A percentile compares a stretch with the other conserved stretches of the same genome.
phyloP scores from a whole-genome alignment of 1,140 invertebrate genomes.

The Papilio aristodemus region DNA sequence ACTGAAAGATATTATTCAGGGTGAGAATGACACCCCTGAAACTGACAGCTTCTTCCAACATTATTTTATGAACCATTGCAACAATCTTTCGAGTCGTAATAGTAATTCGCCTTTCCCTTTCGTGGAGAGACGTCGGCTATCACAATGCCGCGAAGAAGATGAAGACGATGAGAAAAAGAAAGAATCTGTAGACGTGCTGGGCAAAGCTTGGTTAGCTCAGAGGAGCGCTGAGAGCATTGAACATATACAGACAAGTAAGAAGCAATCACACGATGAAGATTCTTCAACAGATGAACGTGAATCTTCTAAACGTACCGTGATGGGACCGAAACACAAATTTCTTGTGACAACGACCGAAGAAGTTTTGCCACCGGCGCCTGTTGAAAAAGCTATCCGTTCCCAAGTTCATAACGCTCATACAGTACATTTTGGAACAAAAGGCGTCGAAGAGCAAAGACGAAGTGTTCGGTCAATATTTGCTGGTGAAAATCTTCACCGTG shows the following conservation, averaged over 20 bases:
- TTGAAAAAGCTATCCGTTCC: slow-evolving; percentile 78
- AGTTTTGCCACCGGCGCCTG: slow-evolving; percentile 46
- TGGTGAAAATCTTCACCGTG: slow-evolving; percentile 85
- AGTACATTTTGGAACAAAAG: slow-evolving; percentile 83
- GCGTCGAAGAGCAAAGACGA: slow-evolving; percentile 79
- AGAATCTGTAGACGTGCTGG: slow-evolving; percentile 46
- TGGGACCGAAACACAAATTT: slow-evolving; percentile 70
- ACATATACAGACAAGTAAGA: slow-evolving; percentile 35
- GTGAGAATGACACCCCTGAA: slow-evolving; percentile 82
- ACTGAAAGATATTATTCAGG: slow-evolving; percentile 85
- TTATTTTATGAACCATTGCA: slow-evolving; percentile 87
- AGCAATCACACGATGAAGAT: slow-evolving; percentile 35
- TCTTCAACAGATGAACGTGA: slow-evolving; percentile 40
- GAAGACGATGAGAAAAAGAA: slow-evolving; percentile 85
- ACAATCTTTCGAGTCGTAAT: slow-evolving; percentile 83
- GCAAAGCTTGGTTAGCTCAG: slow-evolving; percentile 31
- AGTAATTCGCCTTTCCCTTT: slow-evolving; percentile 81
- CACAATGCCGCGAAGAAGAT: slow-evolving; percentile 90
- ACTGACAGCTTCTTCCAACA: slow-evolving; percentile 86
- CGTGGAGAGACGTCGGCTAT: slow-evolving; percentile 85
- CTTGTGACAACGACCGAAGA: slow-evolving; percentile 62
- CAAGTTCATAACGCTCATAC: slow-evolving; percentile 83
- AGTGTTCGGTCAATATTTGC: slow-evolving; percentile 80
- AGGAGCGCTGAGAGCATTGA: slow-evolving; percentile 36
- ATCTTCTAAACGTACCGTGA: slow-evolving; percentile 66